Conservation (phyloP, 2,113 vertebrate species). For the Hemiprocne comata region DNA sequence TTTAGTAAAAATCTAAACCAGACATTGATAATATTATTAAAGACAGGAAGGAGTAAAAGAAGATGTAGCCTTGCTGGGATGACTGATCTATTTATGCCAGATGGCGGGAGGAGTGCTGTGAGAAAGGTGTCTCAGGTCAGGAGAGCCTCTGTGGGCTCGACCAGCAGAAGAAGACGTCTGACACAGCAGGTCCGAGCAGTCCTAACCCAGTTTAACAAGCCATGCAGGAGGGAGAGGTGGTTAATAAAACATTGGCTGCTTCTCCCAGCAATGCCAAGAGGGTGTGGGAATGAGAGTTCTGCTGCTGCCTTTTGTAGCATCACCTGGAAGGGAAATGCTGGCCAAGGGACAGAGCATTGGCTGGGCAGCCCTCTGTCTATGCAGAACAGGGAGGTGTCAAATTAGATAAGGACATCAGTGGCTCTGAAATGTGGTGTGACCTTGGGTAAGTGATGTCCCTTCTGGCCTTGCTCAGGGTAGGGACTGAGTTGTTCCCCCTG, state of each 20-base stretch:
- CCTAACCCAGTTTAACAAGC: slow-evolving; percentile 53
- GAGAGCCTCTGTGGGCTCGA: not conserved
- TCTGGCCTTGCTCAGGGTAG: not conserved
- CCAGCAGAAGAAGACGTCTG: not conserved
- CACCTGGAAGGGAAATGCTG: not conserved
- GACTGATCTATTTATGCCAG: slow-evolving; percentile 31
- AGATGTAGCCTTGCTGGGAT: slow-evolving; percentile 3
- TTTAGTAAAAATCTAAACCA: slow-evolving; percentile 74
- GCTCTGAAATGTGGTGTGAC: not conserved
- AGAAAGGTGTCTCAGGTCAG: slow-evolving; percentile 41
- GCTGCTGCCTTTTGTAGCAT: slow-evolving; percentile 4
- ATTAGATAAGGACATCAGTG: not conserved
- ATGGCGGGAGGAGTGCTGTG: not conserved
- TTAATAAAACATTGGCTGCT: slow-evolving; percentile 54
- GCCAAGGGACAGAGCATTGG: not conserved
- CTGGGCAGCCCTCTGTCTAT: not conserved
- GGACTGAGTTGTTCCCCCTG: not conserved
- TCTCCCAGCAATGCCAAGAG: not conserved
- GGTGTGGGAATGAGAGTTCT: not conserved
- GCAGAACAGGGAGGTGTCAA: not conserved
- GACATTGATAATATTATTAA: slow-evolving; percentile 69
- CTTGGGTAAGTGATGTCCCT: rapidly evolving
- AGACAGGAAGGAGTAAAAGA: slow-evolving; percentile 65
- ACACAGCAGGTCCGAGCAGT: slow-evolving; percentile 47
- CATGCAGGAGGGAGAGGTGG: not conserved